Percentiles rank a stretch among this genome's conserved stretches.
These are phyloP conservation scores for Microcaecilia unicolor DNA, from an alignment of 2,797 vertebrate species.

Conservation along the genomic window DNA sequence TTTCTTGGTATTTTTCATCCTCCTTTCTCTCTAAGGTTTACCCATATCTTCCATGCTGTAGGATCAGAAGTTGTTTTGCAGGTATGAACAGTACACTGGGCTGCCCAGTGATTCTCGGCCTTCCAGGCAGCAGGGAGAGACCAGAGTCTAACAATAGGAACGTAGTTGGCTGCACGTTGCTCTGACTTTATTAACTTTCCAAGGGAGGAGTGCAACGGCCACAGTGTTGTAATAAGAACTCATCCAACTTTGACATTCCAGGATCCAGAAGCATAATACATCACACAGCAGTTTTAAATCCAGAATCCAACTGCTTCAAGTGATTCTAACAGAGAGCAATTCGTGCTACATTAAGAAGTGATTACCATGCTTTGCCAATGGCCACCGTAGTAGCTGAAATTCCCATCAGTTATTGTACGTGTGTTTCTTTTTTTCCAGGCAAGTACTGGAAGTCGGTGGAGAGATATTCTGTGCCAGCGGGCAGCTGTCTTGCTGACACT, in stretches of 20 bases:
- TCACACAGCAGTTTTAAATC: constrained; percentile 34
- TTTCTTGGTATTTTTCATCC: constrained; percentile 7
- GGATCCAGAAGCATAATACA: constrained; percentile 30
- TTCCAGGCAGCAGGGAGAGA: no score
- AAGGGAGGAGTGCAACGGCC: constrained; percentile 36
- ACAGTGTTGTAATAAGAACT: constrained; percentile 30
- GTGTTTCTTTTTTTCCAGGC: constrained; percentile 47
- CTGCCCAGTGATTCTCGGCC: no score
- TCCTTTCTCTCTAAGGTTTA: constrained; percentile 3
- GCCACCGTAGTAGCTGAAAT: constrained; percentile 35
- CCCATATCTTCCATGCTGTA: neutral
- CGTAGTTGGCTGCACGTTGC: no score
- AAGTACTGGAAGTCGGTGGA: constrained; percentile 65
- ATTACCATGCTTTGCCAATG: constrained; percentile 33
- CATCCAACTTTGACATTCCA: constrained; percentile 39
- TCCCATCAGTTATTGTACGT: constrained; percentile 38
- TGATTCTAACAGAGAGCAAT: constrained; percentile 34
- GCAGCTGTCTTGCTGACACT: constrained; percentile 46
- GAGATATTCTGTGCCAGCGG: constrained; percentile 39
- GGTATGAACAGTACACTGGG: constrained; percentile 14
- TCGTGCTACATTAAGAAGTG: constrained; percentile 27
- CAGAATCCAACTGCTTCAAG: constrained; percentile 25
- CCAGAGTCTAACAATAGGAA: no score
- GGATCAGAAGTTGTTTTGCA: constrained; percentile 4
- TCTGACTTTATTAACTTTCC: constrained; percentile 41